Evolutionary conservation across 92 coral and sea anemone genomes (phyloP), one percentile per base, ranked within the genome.

Genomic region (Porites cylindrica): DNA sequence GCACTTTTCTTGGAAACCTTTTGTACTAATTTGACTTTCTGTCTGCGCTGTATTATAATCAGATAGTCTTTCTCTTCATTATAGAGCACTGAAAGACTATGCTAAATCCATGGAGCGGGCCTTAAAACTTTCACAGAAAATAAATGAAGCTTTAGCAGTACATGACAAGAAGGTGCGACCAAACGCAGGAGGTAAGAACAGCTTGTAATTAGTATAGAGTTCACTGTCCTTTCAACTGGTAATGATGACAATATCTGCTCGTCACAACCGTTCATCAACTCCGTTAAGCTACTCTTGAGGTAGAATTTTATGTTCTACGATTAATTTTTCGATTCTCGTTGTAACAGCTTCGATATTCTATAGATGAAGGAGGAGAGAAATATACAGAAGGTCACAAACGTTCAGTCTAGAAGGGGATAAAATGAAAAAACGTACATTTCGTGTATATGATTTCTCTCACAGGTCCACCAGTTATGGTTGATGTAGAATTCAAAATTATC

Each of bases 81-180:
- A 7, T 51, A 87, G 86, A 70, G 18, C 90, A 17, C n/a, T 70
- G 8, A 78, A 38, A 18, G 85, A 87, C 58, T 91, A 87, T 66
- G 69, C 66, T 10, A 88, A 89, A 75, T 92, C 95, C 3, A 95
- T 95, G 96, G 94, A 93, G 51, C 94, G 88, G 64, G 96, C 98
- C 16, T 75, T 89, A 26, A 83, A 91, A 6, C 93, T 95, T 14
- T 76, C 96, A 4, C 73, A 69, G 63, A 91, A 89, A 58, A 85
- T 95, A 43, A 95, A 93, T 77, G 88, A 88, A 9, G 96, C 94
- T 20, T 63, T 97, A 9, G 70, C 81, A 29, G 64, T 51, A 10
- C 90, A 92, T 23, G 99, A 95, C 90, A 97, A 92, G 88, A 95
- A 95, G 66, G 94, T 93, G 51, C 84, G 98, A 70, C 98, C 98